Conservation (phyloP, 2,888 invertebrate genomes). For the Chymomyza caudatula region DNA sequence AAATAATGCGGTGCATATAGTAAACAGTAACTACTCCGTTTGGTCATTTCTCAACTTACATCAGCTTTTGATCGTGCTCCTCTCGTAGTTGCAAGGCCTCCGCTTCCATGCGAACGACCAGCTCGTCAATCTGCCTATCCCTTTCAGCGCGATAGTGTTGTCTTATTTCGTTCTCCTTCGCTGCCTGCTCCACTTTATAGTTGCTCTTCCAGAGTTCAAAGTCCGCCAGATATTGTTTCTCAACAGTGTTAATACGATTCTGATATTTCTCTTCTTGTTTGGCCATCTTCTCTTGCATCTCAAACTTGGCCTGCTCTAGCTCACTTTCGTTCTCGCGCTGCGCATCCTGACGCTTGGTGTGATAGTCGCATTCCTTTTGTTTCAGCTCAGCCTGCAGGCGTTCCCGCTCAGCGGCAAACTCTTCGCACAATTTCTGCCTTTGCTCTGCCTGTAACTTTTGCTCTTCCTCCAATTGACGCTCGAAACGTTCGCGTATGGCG, state of each 20-base stretch:
- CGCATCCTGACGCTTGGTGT: slow-evolving; percentile 76
- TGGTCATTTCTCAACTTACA: too few species aligned
- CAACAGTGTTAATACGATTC: slow-evolving; percentile 80
- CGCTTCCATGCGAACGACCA: slow-evolving; percentile 77
- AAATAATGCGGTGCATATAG: too few species aligned
- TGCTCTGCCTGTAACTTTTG: slow-evolving; percentile 81
- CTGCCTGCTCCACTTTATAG: slow-evolving; percentile 80
- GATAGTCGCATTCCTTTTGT: slow-evolving; percentile 78
- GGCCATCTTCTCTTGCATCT: slow-evolving; percentile 79
- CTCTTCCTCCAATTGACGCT: slow-evolving; percentile 80
- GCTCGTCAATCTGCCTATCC: slow-evolving; percentile 86
- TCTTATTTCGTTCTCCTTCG: slow-evolving; percentile 84
- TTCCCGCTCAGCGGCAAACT: slow-evolving; percentile 78
- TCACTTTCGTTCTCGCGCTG: slow-evolving; percentile 78
- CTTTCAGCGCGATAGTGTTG: slow-evolving; percentile 86
- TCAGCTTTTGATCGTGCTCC: slow-evolving; percentile 75
- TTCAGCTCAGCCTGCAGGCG: slow-evolving; percentile 77
- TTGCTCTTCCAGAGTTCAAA: slow-evolving; percentile 81
- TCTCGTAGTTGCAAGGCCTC: slow-evolving; percentile 74
- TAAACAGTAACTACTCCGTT: too few species aligned
- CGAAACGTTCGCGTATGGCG: slow-evolving; percentile 80
- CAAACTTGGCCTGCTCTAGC: slow-evolving; percentile 79
- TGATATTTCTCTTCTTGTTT: slow-evolving; percentile 78
- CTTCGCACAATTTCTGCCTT: slow-evolving; percentile 79
- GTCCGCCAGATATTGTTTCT: slow-evolving; percentile 82